Evolutionary conservation across 2,888 invertebrate genomes (phyloP), one percentile per base, ranked within the genome.

Genomic region (Dryadula phaetusa): DNA sequence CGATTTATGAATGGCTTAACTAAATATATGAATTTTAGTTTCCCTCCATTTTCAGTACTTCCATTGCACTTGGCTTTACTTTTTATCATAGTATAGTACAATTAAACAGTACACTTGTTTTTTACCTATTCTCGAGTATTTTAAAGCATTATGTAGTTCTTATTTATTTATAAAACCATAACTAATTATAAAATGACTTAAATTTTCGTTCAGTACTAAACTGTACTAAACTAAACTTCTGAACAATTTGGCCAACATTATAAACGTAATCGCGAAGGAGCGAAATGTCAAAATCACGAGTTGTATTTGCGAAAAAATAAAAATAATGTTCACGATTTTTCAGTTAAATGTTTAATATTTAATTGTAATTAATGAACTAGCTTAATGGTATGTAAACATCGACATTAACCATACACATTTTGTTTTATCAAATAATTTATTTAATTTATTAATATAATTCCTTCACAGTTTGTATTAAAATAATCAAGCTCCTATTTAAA

Each of bases 241-340:
- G n/a, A n/a, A n/a, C 66, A 66, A 18, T 28, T 8, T 52, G 16
- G 20, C 71, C 71, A 71, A 71, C 56, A 37, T 52, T 16, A 60
- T 0, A 18, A 20, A 32, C 52, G 34, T 61, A 47, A 61, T 34
- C 69, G 71, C 77, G 77, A 82, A 81, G 74, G 63, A 22, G 14
- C 25, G 28, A 74, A 76, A 77, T 68, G 82, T 85, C 86, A 85
- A 82, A 86, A 80, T 87, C 86, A 86, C 85, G 86, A 82, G 86
- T 73, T 44, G 8, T 62, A 64, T 56, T 60, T 66, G 61, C 32
- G 16, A 32, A 52, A 52, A 52, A 52, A n/a, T n/a, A 18, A 52
- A 52, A 68, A 69, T 69, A 54, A 42, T 53, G 16, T 28, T 28
- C 10, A 5, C 20, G n/a, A 8, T 58, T 22, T 34, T 42, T 56